Evolutionary conservation across 1,140 invertebrate genomes (phyloP), one percentile per base, ranked within the genome.

Genomic region (Drepana arcuata): DNA sequence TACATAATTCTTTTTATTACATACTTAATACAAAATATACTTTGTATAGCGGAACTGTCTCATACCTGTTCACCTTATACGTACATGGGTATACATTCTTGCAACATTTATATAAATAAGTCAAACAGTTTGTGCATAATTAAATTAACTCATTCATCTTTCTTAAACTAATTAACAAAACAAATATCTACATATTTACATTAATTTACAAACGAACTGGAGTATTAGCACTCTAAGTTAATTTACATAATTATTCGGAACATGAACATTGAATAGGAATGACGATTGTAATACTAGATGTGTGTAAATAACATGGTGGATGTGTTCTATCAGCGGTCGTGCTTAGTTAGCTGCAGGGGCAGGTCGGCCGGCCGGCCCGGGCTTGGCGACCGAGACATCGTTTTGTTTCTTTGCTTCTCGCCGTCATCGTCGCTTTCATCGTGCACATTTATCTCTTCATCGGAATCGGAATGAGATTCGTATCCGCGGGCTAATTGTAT

Each of bases 401-500:
- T 47, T 43, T 48, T 57, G 33, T 51, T 59, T 37, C 54, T 63
- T 29, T 58, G 59, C 47, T 55, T 70, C 7, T 68, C 74, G 5
- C 53, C 48, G 36, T 84, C 83, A 23, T 75, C 69, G 16, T 84
- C 83, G 35, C 80, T 83, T 37, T 89, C 87, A 44, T 92, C 90
- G 49, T 90, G 87, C 1, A 89, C 88, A 54, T 90, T 88, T 62
- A 89, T 92, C 58, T 91, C 90, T 61, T 92, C 90, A 56, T 92
- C 90, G 4, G 87, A 88, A 41, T 88, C 86, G 0, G 85, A 84
- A 37, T 81, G 81, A 16, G 83, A 86, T 31, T 85, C 84, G 34
- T 80, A 79, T 31, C 78, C 72, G 7, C 75, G 68, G 33, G 65
- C 71, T 14, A 80, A 43, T 42, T 83, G 79, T 41, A 80, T 71